Conservation (phyloP, 2,113 vertebrate genomes). For the Fregetta grallaria region DNA sequence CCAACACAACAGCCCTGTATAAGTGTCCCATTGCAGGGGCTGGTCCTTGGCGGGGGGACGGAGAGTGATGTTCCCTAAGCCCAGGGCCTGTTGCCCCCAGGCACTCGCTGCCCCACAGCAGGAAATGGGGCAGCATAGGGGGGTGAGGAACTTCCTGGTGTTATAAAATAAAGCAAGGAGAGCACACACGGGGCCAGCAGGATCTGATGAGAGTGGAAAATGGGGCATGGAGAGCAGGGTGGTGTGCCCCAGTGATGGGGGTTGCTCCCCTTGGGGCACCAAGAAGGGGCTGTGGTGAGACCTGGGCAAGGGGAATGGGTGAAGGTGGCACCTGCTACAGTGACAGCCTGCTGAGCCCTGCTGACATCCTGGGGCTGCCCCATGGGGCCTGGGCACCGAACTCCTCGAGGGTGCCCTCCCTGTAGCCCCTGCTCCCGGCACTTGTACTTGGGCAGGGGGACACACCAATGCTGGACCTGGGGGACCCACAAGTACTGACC, state of each 20-base stretch:
- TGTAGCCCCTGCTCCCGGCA: neutral
- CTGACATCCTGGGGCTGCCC: fast-evolving
- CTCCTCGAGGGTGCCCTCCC: too few species aligned
- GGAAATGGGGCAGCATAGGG: neutral
- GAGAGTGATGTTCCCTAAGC: neutral
- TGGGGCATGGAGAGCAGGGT: neutral
- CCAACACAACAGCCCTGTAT: neutral
- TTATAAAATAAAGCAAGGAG: neutral
- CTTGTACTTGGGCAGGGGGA: too few species aligned
- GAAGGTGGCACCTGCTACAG: neutral
- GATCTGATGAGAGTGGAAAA: neutral
- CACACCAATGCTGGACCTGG: neutral
- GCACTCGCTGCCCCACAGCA: too few species aligned
- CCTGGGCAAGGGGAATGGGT: fast-evolving
- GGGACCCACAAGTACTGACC: neutral
- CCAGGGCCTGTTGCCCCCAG: neutral
- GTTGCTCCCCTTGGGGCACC: fast-evolving
- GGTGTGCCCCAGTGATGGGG: neutral
- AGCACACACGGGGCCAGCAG: neutral
- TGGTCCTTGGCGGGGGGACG: fast-evolving
- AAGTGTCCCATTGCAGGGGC: neutral
- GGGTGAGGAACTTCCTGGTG: neutral
- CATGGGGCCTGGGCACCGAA: fast-evolving
- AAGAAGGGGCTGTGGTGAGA: neutral
- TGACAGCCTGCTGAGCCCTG: fast-evolving